phyloP scores from a whole-genome alignment of 2,113 vertebrate species.

The Anhinga rufa region DNA sequence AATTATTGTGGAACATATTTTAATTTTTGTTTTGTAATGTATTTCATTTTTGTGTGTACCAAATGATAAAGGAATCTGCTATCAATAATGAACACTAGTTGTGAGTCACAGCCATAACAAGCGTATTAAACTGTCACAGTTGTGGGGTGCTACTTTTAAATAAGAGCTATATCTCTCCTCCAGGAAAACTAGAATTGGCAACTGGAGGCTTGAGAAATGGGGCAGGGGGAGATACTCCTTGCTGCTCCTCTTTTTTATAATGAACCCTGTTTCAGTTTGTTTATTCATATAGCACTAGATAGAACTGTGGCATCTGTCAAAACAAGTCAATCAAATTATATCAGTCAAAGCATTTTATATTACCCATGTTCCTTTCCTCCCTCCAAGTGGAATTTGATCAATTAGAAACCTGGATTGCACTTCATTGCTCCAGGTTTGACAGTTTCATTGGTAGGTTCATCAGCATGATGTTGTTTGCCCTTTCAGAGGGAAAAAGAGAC shows the following conservation, averaged over 20 bases:
- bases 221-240: background rate
- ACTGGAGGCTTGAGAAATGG: background rate
- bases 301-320: constrained; percentile 2
- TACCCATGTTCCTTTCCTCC: background rate
- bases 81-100: background rate
- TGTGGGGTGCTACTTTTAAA: background rate
- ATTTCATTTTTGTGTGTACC: background rate
- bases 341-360: background rate
- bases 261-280: background rate
- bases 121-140: background rate
- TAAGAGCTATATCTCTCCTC: background rate
- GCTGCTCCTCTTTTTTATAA: background rate
- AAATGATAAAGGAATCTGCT: background rate
- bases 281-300: background rate
- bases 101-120: background rate
- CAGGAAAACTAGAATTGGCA: background rate
- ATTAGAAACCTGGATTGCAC: background rate
- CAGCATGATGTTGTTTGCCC: background rate
- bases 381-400: background rate
- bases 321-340: background rate
- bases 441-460: background rate
- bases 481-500: background rate
- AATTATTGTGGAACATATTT: background rate
- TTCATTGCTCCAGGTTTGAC: background rate
- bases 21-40: background rate